phyloP scores from a whole-genome alignment of 2,888 invertebrate species.

The Phlogophora meticulosa region DNA sequence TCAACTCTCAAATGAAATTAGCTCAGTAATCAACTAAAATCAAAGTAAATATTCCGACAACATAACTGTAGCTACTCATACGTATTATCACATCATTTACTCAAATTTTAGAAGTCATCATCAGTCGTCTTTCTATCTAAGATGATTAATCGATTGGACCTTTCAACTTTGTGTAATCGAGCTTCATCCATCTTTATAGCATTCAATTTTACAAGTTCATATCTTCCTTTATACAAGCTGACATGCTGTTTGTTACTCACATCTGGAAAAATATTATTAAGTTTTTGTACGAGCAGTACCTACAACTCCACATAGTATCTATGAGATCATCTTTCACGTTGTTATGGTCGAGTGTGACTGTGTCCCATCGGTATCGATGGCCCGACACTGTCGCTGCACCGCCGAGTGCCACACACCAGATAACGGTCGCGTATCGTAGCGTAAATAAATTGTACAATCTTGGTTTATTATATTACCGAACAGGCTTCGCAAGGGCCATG shows the following conservation, averaged over 20 bases:
- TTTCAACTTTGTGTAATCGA: slow-evolving; percentile 70
- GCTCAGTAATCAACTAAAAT: slow-evolving; percentile 25
- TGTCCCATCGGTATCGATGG: slow-evolving; percentile 79
- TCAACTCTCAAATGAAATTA: slow-evolving; percentile 68
- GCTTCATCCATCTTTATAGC: slow-evolving; percentile 71
- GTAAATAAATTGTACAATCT: slow-evolving; percentile 81
- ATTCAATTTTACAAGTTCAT: slow-evolving; percentile 68
- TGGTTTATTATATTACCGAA: slow-evolving; percentile 80
- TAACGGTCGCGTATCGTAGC: slow-evolving; percentile 79
- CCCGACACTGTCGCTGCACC: slow-evolving; percentile 73
- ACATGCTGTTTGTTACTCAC: slow-evolving; percentile 46
- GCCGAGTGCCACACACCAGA: slow-evolving; percentile 79
- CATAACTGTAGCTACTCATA: slow-evolving; percentile 63
- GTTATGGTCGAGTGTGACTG: slow-evolving; percentile 47
- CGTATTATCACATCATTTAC: slow-evolving; percentile 65
- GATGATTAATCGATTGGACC: slow-evolving; percentile 79
- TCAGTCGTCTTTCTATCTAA: slow-evolving; percentile 68
- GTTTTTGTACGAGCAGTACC: slow-evolving; percentile 33
- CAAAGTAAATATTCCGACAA: slow-evolving; percentile 36
- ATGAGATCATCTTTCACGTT: slow-evolving; percentile 62
- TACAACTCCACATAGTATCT: slow-evolving; percentile 43
- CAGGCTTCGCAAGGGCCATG: slow-evolving; percentile 71
- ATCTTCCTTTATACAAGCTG: slow-evolving; percentile 51
- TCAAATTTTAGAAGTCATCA: slow-evolving; percentile 63
- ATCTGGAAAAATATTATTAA: slow-evolving; percentile 57